Percentiles rank a stretch among this genome's conserved stretches.
Conservation (phyloP, 2,113 vertebrate genomes). For the Sclerurus mexicanus region DNA sequence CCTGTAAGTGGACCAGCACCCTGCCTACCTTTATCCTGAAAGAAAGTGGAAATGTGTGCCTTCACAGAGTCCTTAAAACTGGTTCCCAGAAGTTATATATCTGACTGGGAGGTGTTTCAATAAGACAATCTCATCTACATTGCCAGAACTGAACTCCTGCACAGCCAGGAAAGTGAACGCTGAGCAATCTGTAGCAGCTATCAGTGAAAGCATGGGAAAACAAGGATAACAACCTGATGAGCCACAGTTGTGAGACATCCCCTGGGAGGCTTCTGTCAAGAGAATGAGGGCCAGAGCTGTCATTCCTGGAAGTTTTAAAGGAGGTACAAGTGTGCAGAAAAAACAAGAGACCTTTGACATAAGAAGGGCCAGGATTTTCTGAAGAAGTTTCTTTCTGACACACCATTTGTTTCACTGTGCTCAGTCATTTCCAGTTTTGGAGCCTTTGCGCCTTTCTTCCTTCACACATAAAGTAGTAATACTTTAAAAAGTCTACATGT, state of each 20-base stretch:
- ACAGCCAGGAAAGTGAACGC: not conserved
- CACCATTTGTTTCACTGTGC: not conserved
- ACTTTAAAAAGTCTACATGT: slow-evolving; percentile 9
- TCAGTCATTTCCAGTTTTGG: not conserved
- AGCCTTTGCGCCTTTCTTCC: not conserved
- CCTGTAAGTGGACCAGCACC: not conserved
- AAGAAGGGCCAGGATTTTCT: not conserved
- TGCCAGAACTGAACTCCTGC: not conserved
- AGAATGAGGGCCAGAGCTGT: not conserved
- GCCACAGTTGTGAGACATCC: not conserved
- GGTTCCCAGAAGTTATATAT: not conserved
- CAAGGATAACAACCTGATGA: not conserved
- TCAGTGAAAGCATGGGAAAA: not conserved
- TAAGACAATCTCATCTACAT: not conserved
- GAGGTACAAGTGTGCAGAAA: not conserved
- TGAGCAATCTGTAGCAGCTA: not conserved
- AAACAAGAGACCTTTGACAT: not conserved
- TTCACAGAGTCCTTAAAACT: not conserved
- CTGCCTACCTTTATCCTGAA: not conserved
- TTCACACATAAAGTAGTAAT: not conserved
- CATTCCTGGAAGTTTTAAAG: not conserved
- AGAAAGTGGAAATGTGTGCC: not conserved
- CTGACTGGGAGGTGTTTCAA: not conserved
- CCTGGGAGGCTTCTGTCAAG: not conserved
- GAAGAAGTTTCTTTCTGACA: not conserved